Evolutionary conservation across 2,888 invertebrate genomes (phyloP), one percentile per base, ranked within the genome.

Genomic region (Sinotaia quadrata): DNA sequence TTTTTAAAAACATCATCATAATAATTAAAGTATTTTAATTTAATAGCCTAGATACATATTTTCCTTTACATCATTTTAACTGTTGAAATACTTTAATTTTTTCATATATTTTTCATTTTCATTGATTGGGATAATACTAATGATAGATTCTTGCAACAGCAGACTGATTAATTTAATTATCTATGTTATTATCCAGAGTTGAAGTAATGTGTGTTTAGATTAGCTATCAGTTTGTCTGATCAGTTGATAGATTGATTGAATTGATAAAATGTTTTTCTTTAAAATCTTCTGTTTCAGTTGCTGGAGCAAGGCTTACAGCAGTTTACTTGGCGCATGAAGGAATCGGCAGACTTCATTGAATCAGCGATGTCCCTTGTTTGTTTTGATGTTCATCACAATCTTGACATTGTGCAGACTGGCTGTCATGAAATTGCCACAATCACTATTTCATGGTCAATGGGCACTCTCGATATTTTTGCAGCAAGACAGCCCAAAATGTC

Each of bases 311-410:
- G 88, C 21, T 74, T 87, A 29, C 78, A 82, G 60, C 79, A 82
- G 52, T 83, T 78, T 66, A 88, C 86, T 8, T 88, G 88, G 88
- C 84, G 84, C 66, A 87, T 85, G 77, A 85, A 85, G 68, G 87
- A 88, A 68, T 84, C 85, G 21, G 82, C 81, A 18, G 88, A 88
- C 75, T 88, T 87, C 72, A 87, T 88, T 31, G 88, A 88, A 75
- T 81, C 81, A 51, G 86, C 87, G 34, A 84, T 84, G 75, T 81
- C 86, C 1, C 78, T 88, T 5, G 86, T 88, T 12, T 87, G 86
- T 72, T 63, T 83, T 29, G 87, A 87, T 68, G 81, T 88, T 5
- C 84, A 85, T 69, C 82, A 82, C 63, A 87, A 84, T 59, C 80
- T 88, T 34, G 86, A 87, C 70, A 75, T 84, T 34, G 85, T 88